Evolutionary conservation across 2,797 vertebrate genomes (phyloP), one percentile per base, ranked within the genome.

Genomic region (Ara ararauna): DNA sequence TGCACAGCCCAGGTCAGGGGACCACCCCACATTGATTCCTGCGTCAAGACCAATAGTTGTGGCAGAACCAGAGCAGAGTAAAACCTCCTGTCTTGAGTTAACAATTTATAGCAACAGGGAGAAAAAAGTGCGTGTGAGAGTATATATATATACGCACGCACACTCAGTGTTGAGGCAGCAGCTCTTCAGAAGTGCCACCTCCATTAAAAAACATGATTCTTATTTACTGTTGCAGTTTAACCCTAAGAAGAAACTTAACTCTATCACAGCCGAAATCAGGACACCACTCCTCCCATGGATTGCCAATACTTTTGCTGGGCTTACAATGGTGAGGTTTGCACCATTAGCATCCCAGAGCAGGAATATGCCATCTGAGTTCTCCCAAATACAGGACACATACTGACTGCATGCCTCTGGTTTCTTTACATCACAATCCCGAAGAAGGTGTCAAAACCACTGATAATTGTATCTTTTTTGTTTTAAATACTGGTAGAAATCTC

Each of bases 1-100:
- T 67, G 78, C 51, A 29, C 64, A 85, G 74, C 67, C 22, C 85
- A 84, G 93, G 91, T 88, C 96, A 96, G 70, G 32, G 44, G 79
- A 94, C 87, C 95, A 95, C 94, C 94, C 91, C 65, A 45, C 1
- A 0, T 23, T 17, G 70, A 72, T 58, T 85, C 76, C 77, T 75
- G 65, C 40, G 32, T 60, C 48, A 48, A 18, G 56, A 62, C n/a
- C 61, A n/a, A 64, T 29, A 44, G 61, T 42, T 82, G 61, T 5
- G 68, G 47, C 27, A 58, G 68, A 85, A 71, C 2, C 0, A 23
- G 45, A 47, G 29, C 38, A 40, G 66, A 53, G 51, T 3, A 65
- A 91, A 93, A 47, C 53, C 85, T 91, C 65, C 72, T 48, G 53
- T 36, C 70, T 66, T 8, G 64, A 48, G 47, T 7, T 58, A 84